These are phyloP conservation scores for Melieria picta DNA, from an alignment of 2,888 invertebrate species.

Conservation along the genomic window DNA sequence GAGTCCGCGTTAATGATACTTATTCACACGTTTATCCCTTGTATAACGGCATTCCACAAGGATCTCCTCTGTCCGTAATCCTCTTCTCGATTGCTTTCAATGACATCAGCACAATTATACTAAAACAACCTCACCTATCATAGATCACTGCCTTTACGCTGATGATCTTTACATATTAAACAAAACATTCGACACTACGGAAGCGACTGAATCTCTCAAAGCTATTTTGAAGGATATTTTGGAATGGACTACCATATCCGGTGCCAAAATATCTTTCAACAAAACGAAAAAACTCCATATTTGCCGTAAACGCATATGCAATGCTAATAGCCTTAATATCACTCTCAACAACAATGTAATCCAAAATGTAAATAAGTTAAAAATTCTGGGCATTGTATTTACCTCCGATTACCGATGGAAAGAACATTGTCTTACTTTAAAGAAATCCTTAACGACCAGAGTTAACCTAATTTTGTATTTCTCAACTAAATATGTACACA, in stretches of 20 bases:
- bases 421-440: no score
- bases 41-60: conserved; percentile 5
- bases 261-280: conserved; percentile 33
- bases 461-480: no score
- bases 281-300: conserved; percentile 37
- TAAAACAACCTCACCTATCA: conserved; percentile 11
- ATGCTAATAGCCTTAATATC: background rate
- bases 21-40: conserved; percentile 19
- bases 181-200: conserved; percentile 19
- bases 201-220: conserved; percentile 18
- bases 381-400: no score
- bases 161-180: conserved; percentile 36
- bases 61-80: conserved; percentile 34
- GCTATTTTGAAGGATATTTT: conserved; percentile 19
- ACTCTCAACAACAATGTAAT: background rate
- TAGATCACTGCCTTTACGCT: conserved; percentile 32
- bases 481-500: no score
- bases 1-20: conserved; percentile 27
- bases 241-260: conserved; percentile 26
- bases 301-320: conserved; percentile 27
- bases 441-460: no score
- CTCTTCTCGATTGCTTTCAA: conserved; percentile 36
- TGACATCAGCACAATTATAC: conserved; percentile 30
- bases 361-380: no score
- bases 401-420: no score